phyloP scores from a whole-genome alignment of 2,113 vertebrate genomes.

The Neomonachus schauinslandi region DNA sequence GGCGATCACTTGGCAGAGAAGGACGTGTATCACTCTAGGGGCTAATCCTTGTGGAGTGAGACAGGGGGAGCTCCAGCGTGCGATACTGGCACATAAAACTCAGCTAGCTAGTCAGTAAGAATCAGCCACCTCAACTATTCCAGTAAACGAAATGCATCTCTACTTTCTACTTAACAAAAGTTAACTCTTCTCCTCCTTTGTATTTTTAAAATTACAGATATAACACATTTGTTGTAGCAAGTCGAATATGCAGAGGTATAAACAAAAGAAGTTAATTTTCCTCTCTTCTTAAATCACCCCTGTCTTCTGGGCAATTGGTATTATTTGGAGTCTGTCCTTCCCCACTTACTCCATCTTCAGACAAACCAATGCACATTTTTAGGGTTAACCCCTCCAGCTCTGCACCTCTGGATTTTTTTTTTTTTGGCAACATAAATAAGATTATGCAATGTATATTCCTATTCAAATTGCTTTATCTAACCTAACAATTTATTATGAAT shows the following conservation, averaged over 20 bases:
- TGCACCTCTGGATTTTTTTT: not conserved
- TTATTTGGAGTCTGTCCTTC: not conserved
- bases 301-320: not conserved
- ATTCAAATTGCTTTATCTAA: constrained; percentile 42
- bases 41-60: not conserved
- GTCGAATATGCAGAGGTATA: not conserved
- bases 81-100: not conserved
- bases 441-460: not conserved
- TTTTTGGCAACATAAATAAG: not conserved
- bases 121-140: not conserved
- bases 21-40: not conserved
- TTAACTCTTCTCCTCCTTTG: not conserved
- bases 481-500: constrained; percentile 34
- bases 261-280: not conserved
- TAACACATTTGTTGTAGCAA: not conserved
- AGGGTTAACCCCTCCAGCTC: not conserved
- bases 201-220: not conserved
- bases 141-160: not conserved
- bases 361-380: not conserved
- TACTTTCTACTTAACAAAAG: not conserved
- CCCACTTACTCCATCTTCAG: not conserved
- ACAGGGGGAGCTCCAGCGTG: not conserved
- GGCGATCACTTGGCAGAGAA: not conserved
- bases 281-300: not conserved
- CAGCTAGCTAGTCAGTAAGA: not conserved